Evolutionary conservation across 2,113 vertebrate genomes (phyloP).

Genomic region (Microtus pennsylvanicus): DNA sequence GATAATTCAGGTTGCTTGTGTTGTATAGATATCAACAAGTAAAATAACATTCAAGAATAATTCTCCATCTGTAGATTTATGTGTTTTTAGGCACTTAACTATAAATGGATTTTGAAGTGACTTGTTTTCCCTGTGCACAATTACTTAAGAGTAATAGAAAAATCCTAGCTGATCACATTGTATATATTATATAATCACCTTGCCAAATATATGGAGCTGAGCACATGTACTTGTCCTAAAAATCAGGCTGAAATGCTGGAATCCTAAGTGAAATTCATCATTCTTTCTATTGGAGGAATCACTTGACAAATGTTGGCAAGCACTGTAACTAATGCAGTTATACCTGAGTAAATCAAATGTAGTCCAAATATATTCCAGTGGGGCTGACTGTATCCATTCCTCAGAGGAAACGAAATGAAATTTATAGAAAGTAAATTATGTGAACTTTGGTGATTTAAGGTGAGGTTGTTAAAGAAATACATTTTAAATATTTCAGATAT

Average conservation of each 20-base stretch:
- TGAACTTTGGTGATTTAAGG: constrained; percentile 81
- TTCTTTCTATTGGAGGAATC: constrained; percentile 84
- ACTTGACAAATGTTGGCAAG: constrained; percentile 87
- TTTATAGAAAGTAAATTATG: constrained; percentile 81
- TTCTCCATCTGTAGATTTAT: constrained; percentile 67
- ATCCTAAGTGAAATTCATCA: constrained; percentile 82
- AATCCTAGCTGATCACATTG: constrained; percentile 81
- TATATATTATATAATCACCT: constrained; percentile 82
- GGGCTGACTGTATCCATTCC: constrained; percentile 77
- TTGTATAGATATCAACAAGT: constrained; percentile 36
- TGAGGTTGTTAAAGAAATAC: constrained; percentile 24
- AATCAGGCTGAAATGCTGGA: constrained; percentile 86
- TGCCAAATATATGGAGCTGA: constrained; percentile 87
- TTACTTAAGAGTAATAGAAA: constrained; percentile 86
- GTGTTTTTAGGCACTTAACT: constrained; percentile 76
- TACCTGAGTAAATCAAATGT: constrained; percentile 88
- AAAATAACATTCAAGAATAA: constrained; percentile 53
- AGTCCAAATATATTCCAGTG: constrained; percentile 87
- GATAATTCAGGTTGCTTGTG: not conserved
- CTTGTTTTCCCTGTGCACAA: constrained; percentile 81
- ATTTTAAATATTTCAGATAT: not conserved
- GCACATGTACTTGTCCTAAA: constrained; percentile 86
- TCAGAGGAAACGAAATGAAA: constrained; percentile 81
- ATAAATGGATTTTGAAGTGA: constrained; percentile 81
- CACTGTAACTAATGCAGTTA: constrained; percentile 88